A percentile compares a stretch with the other conserved stretches of the same genome.
Evolutionary conservation across 2,888 invertebrate genomes (phyloP).

Genomic region (Argynnis bischoffii): DNA sequence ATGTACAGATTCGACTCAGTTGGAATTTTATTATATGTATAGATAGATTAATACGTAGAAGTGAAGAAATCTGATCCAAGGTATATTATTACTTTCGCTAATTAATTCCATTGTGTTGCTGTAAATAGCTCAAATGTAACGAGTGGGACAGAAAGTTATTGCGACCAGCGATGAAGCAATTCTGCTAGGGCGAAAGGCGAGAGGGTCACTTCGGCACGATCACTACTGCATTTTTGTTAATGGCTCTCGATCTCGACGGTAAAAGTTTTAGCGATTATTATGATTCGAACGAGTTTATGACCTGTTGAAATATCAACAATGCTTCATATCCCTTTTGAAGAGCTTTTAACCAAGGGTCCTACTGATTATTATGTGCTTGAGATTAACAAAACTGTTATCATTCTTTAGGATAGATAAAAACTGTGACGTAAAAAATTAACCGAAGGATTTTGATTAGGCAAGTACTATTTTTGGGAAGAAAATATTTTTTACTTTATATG

Average conservation of each 20-base stretch:
- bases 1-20: too few species aligned
- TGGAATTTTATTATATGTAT: too few species aligned
- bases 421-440: not conserved
- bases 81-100: slow-evolving; percentile 7
- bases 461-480: not conserved
- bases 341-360: slow-evolving; percentile 25
- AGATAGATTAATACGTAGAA: too few species aligned
- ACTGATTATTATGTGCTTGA: slow-evolving; percentile 24
- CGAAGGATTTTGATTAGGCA: not conserved
- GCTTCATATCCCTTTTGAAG: slow-evolving; percentile 34
- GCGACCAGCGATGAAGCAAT: slow-evolving; percentile 53
- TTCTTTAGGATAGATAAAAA: not conserved
- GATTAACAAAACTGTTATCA: slow-evolving; percentile 9
- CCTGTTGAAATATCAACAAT: slow-evolving; percentile 40
- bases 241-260: slow-evolving; percentile 52
- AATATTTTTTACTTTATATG: too few species aligned
- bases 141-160: slow-evolving; percentile 38
- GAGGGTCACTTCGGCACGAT: slow-evolving; percentile 64
- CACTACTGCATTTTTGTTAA: slow-evolving; percentile 69
- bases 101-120: slow-evolving; percentile 40
- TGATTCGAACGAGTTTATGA: slow-evolving; percentile 35
- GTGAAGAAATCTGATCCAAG: not conserved
- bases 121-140: slow-evolving; percentile 45
- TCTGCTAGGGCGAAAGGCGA: slow-evolving; percentile 40
- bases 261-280: slow-evolving; percentile 42